Evolutionary conservation across 2,888 invertebrate genomes (phyloP).

Genomic region (Corbicula japonica): DNA sequence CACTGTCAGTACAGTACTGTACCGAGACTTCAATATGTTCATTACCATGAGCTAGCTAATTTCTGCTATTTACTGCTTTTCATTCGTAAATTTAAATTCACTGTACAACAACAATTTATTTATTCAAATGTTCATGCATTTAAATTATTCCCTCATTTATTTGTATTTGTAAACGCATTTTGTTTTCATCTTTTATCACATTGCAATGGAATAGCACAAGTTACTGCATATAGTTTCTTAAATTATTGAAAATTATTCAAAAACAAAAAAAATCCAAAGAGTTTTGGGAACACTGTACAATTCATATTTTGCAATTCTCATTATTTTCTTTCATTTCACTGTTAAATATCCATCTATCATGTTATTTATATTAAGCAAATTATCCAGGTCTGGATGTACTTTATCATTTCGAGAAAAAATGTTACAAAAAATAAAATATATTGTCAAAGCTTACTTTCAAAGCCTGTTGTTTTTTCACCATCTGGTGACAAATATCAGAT

Average conservation of each 20-base stretch:
- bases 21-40: too few species aligned
- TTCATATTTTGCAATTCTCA: constrained; percentile 29
- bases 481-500: too few species aligned
- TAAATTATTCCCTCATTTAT: constrained; percentile 58
- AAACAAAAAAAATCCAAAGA: constrained; percentile 50
- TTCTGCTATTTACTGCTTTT: constrained; percentile 63
- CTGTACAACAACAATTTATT: constrained; percentile 52
- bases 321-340: constrained; percentile 44
- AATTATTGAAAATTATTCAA: constrained; percentile 41
- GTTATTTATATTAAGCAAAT: constrained; percentile 66
- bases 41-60: too few species aligned
- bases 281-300: constrained; percentile 49
- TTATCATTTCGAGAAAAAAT: constrained; percentile 57
- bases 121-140: constrained; percentile 57
- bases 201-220: constrained; percentile 33
- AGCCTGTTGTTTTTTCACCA: constrained; percentile 12
- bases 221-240: constrained; percentile 41
- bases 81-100: constrained; percentile 58
- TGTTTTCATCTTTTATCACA: constrained; percentile 11
- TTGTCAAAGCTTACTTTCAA: constrained; percentile 41
- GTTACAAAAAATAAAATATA: constrained; percentile 58
- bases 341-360: constrained; percentile 64
- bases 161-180: constrained; percentile 42
- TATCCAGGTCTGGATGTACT: constrained; percentile 67
- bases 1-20: too few species aligned